A percentile compares a stretch with the other conserved stretches of the same genome.
phyloP scores from a whole-genome alignment of 2,797 vertebrate species.

The Molossus alvarezi region DNA sequence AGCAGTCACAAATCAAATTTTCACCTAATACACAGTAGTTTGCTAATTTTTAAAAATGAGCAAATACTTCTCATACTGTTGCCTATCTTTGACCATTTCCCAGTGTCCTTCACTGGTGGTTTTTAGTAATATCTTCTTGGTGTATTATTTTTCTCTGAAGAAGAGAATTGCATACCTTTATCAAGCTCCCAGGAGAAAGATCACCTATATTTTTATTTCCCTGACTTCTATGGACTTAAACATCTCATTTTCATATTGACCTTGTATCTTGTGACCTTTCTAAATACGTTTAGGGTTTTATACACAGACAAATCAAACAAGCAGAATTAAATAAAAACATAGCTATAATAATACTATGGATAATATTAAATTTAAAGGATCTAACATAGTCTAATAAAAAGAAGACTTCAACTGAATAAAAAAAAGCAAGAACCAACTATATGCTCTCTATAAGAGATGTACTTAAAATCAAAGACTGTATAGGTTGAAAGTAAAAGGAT shows the following conservation, averaged over 20 bases:
- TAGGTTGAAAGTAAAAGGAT: not conserved
- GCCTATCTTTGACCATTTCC: not conserved
- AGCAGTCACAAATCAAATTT: not conserved
- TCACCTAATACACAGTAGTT: not conserved
- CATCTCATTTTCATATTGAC: not conserved
- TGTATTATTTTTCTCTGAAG: not conserved
- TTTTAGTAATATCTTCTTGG: not conserved
- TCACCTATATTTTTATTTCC: not conserved
- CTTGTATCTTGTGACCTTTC: not conserved
- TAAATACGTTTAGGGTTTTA: not conserved
- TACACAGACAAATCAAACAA: not conserved
- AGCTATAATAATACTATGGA: not conserved
- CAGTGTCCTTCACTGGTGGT: not conserved
- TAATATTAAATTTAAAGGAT: slow-evolving; percentile 16
- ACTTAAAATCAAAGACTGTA: not conserved
- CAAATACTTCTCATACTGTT: not conserved
- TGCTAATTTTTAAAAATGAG: not conserved
- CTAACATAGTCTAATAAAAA: not conserved
- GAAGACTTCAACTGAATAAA: not conserved
- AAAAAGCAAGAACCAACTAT: not conserved
- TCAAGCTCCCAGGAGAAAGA: not conserved
- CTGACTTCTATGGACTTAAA: not conserved
- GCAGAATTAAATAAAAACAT: not conserved
- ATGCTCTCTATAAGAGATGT: not conserved
- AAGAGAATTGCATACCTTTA: not conserved